These are phyloP conservation scores for Rallus crepitans DNA, from an alignment of 2,797 vertebrate genomes.

Conservation along the genomic window DNA sequence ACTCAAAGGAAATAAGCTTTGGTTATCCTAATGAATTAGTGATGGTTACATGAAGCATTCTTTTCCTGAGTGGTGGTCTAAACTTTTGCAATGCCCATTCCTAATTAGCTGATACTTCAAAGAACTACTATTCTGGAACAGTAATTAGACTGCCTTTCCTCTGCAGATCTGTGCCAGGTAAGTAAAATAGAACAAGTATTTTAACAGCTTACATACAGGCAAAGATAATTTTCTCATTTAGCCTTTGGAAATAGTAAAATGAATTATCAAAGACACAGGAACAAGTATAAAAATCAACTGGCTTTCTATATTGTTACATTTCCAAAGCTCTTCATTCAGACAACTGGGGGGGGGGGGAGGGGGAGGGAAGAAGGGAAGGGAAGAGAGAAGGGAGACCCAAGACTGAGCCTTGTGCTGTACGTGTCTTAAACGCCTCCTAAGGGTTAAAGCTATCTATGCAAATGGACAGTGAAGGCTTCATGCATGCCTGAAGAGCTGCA, in stretches of 20 bases:
- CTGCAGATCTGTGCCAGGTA: conserved; percentile 32
- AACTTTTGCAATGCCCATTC: conserved; percentile 30
- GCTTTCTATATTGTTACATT: neutral
- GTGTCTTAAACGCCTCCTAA: neutral
- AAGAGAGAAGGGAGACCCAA: neutral
- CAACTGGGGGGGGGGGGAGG: neutral
- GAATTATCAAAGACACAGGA: neutral
- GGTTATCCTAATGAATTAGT: conserved; percentile 56
- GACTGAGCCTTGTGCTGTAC: neutral
- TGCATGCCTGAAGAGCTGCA: neutral
- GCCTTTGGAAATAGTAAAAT: conserved; percentile 7
- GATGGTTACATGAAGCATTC: conserved; percentile 47
- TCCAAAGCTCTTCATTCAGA: neutral
- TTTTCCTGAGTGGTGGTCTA: conserved; percentile 15
- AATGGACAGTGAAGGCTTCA: neutral
- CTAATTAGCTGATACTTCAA: conserved; percentile 62
- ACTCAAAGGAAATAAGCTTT: conserved; percentile 58
- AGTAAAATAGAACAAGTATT: neutral
- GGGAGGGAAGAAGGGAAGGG: too few species aligned
- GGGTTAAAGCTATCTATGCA: neutral
- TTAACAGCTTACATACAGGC: neutral
- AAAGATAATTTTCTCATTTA: neutral
- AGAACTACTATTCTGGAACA: conserved; percentile 7
- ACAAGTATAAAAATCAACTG: neutral
- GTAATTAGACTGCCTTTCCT: conserved; percentile 4